Conservation (phyloP, 2,113 vertebrate species). For the Herpetotheres cachinnans region DNA sequence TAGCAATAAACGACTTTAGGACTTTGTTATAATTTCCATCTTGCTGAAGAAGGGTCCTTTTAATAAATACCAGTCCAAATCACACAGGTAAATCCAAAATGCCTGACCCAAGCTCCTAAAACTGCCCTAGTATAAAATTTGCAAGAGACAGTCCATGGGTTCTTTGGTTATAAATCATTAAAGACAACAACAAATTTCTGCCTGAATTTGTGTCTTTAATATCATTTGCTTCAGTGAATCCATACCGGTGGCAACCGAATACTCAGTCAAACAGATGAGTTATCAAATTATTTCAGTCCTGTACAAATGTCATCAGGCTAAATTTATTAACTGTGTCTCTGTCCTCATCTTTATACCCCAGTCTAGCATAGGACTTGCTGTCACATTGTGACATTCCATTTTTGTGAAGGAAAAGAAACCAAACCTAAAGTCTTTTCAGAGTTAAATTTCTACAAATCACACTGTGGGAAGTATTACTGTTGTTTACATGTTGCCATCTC, state of each 20-base stretch:
- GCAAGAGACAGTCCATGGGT: neutral
- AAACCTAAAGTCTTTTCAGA: neutral
- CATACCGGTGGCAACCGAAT: neutral
- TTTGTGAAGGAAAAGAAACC: neutral
- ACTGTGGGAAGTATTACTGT: neutral
- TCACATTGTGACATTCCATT: neutral
- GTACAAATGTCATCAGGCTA: neutral
- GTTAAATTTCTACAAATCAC: neutral
- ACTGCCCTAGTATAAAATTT: neutral
- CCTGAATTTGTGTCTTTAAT: neutral
- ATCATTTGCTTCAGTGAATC: neutral
- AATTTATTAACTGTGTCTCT: neutral
- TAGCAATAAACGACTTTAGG: neutral
- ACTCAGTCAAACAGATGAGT: neutral
- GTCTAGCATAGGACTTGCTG: neutral
- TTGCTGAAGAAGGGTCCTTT: neutral
- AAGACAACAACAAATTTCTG: neutral
- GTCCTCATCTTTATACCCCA: neutral
- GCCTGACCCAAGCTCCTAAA: neutral
- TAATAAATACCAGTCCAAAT: neutral
- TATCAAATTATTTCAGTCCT: neutral
- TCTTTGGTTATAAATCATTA: neutral
- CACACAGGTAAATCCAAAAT: neutral
- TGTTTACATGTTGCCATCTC: neutral
- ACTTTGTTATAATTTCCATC: neutral